Percentiles rank a stretch among this genome's conserved stretches.
phyloP scores from a whole-genome alignment of 2,797 vertebrate genomes.

The Halcyon chelicuti region DNA sequence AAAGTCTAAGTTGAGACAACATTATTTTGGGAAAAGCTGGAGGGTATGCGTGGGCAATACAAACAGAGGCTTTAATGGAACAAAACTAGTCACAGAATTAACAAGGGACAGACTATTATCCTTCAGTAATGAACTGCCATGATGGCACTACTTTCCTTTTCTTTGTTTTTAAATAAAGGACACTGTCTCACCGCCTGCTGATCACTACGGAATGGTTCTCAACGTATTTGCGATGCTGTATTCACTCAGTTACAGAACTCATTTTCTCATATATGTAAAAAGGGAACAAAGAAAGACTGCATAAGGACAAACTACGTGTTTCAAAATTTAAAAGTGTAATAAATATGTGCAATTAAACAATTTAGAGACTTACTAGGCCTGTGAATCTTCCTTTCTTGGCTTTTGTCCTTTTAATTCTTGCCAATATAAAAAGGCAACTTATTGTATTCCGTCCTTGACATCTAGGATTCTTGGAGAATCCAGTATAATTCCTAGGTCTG shows the following conservation, averaged over 20 bases:
- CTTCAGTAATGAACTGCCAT: background rate
- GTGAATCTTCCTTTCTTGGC: background rate
- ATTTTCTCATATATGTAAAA: background rate
- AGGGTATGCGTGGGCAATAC: background rate
- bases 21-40: constrained; percentile 37
- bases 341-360: background rate
- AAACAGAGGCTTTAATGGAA: constrained; percentile 23
- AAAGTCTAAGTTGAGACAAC: constrained; percentile 2
- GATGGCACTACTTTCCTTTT: background rate
- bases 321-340: constrained; percentile 1
- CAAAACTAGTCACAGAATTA: constrained; percentile 7
- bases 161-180: constrained; percentile 17
- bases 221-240: background rate
- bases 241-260: background rate
- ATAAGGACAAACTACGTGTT: background rate
- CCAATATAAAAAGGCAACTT: background rate
- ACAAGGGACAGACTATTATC: constrained; percentile 16
- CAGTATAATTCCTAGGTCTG: background rate
- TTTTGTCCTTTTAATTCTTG: constrained; percentile 19
- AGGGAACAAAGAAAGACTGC: background rate
- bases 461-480: background rate
- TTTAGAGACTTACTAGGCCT: background rate
- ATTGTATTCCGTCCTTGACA: background rate
- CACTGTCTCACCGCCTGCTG: background rate
- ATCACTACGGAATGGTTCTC: background rate